Percentiles rank a stretch among this genome's conserved stretches.
Conservation (phyloP, 2,113 vertebrate species). For the Ceuthmochares aereus region DNA sequence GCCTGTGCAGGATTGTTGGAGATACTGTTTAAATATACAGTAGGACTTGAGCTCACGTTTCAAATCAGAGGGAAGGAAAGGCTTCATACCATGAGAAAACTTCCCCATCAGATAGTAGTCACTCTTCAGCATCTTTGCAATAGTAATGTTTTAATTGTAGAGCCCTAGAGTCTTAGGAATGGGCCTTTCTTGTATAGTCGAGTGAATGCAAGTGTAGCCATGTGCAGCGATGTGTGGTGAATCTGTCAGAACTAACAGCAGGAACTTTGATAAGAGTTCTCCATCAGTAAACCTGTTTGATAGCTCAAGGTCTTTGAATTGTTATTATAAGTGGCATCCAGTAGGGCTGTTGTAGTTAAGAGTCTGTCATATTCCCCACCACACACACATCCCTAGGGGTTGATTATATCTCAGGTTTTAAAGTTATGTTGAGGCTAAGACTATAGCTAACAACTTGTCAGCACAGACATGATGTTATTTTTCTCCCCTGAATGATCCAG, state of each 20-base stretch:
- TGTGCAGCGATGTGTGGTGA: constrained; percentile 70
- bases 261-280: constrained; percentile 71
- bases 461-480: background rate
- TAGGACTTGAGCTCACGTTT: background rate
- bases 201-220: constrained; percentile 63
- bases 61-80: background rate
- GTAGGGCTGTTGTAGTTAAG: constrained; percentile 48
- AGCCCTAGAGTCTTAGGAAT: constrained; percentile 44
- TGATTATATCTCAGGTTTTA: constrained; percentile 32
- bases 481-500: background rate
- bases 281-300: constrained; percentile 71
- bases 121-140: constrained; percentile 50
- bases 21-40: background rate
- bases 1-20: background rate
- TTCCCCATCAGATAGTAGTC: background rate
- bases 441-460: background rate
- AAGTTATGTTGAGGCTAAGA: background rate
- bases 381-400: background rate
- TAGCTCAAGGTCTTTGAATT: constrained; percentile 72
- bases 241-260: constrained; percentile 79
- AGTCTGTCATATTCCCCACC: constrained; percentile 34
- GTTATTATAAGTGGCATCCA: constrained; percentile 62
- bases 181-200: constrained; percentile 45
- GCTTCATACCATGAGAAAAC: background rate
- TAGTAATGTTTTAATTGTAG: constrained; percentile 70